Percentiles rank a stretch among this genome's conserved stretches.
These are phyloP conservation scores for Gerris lacustris DNA, from an alignment of 2,888 invertebrate genomes.

Conservation along the genomic window DNA sequence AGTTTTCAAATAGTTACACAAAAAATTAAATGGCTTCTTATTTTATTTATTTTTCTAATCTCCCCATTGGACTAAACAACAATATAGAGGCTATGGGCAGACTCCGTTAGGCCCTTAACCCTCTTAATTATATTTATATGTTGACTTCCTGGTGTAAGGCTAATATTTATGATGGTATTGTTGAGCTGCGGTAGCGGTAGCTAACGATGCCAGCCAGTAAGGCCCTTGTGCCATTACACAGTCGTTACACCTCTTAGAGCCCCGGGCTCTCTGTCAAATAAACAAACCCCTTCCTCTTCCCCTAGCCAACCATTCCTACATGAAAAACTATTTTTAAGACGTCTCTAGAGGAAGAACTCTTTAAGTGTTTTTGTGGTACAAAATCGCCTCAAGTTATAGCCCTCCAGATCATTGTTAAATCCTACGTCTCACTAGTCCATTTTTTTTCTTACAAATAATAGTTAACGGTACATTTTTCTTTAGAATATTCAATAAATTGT, in stretches of 20 bases:
- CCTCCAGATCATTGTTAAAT: too few relatives aligned
- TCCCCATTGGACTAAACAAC: not conserved
- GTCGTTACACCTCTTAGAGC: conserved; percentile 1
- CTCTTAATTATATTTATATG: conserved; percentile 3
- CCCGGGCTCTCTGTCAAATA: not conserved
- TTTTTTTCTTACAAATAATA: too few relatives aligned
- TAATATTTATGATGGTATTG: conserved; percentile 1
- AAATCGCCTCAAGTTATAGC: too few relatives aligned
- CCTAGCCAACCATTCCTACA: not conserved
- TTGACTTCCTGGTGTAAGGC: not conserved
- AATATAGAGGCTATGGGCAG: not conserved
- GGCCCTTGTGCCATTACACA: conserved; percentile 1
- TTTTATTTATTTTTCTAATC: not conserved
- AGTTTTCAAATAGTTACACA: not conserved
- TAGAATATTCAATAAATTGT: too few relatives aligned
- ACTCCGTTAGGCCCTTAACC: not conserved
- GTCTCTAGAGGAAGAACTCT: too few relatives aligned
- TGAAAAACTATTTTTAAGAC: too few relatives aligned
- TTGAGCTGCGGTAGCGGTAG: not conserved
- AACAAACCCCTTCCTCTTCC: not conserved
- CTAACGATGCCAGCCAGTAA: not conserved
- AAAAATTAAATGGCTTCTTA: not conserved
- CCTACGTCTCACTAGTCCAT: too few relatives aligned
- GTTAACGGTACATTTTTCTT: too few relatives aligned
- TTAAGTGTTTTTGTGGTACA: too few relatives aligned